Evolutionary conservation across 2,113 vertebrate species (phyloP).

Genomic region (Steatornis caripensis): DNA sequence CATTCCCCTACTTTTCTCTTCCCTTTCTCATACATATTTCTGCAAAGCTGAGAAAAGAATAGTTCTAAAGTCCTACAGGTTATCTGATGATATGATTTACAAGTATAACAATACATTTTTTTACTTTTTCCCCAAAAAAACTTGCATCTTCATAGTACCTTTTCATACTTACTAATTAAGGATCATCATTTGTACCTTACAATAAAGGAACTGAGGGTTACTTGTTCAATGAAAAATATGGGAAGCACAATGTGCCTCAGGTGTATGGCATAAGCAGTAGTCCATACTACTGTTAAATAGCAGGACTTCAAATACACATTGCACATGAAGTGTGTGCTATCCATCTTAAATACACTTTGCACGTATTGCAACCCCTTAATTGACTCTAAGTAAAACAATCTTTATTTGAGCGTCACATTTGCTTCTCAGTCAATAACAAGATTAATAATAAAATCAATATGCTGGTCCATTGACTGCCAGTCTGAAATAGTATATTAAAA

Average conservation of each 20-base stretch:
- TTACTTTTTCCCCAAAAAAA: neutral
- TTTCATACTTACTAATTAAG: neutral
- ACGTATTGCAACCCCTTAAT: neutral
- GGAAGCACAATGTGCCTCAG: neutral
- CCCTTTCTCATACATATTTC: neutral
- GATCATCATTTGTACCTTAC: neutral
- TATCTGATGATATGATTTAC: rapidly evolving
- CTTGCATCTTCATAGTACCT: neutral
- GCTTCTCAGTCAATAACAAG: neutral
- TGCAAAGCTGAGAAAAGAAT: neutral
- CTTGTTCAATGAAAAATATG: neutral
- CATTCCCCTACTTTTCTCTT: neutral
- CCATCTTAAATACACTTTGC: neutral
- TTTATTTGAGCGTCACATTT: neutral
- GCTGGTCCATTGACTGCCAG: neutral
- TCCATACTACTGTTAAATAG: neutral
- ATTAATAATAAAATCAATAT: neutral
- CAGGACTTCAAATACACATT: neutral
- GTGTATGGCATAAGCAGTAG: neutral
- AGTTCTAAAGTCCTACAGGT: neutral
- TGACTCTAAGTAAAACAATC: neutral
- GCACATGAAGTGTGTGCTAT: neutral
- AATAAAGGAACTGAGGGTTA: neutral
- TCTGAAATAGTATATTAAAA: neutral
- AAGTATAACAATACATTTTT: neutral